phyloP scores from a whole-genome alignment of 2,797 vertebrate species.

The Heterohyrax brucei region DNA sequence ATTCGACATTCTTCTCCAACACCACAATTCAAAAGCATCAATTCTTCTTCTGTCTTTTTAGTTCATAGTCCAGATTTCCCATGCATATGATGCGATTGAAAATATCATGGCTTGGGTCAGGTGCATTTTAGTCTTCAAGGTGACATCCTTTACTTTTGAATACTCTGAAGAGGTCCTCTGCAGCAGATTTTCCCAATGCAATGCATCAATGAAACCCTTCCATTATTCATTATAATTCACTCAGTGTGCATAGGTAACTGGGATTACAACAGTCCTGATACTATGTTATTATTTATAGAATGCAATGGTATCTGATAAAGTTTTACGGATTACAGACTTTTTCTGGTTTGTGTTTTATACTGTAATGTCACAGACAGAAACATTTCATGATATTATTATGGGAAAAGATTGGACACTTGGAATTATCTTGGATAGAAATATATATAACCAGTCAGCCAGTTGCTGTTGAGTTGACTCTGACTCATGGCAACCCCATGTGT shows the following conservation, averaged over 20 bases:
- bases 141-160: too few relatives aligned
- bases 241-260: background rate
- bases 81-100: too few relatives aligned
- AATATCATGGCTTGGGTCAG: too few relatives aligned
- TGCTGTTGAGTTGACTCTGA: background rate
- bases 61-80: too few relatives aligned
- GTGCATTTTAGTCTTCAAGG: too few relatives aligned
- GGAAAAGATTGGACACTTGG: background rate
- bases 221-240: background rate
- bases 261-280: background rate
- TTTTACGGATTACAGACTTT: background rate
- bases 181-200: too few relatives aligned
- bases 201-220: background rate
- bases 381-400: background rate
- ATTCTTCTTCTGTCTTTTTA: too few relatives aligned
- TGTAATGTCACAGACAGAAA: conserved; percentile 1
- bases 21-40: too few relatives aligned
- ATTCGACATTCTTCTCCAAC: too few relatives aligned
- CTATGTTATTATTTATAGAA: conserved; percentile 44
- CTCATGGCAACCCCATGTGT: background rate
- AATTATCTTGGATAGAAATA: background rate
- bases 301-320: background rate
- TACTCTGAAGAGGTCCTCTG: too few relatives aligned
- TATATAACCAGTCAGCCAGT: background rate
- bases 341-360: background rate